Base-by-base conservation (phyloP, 2,113 vertebrate species). In the Poicephalus meyeri region DNA sequence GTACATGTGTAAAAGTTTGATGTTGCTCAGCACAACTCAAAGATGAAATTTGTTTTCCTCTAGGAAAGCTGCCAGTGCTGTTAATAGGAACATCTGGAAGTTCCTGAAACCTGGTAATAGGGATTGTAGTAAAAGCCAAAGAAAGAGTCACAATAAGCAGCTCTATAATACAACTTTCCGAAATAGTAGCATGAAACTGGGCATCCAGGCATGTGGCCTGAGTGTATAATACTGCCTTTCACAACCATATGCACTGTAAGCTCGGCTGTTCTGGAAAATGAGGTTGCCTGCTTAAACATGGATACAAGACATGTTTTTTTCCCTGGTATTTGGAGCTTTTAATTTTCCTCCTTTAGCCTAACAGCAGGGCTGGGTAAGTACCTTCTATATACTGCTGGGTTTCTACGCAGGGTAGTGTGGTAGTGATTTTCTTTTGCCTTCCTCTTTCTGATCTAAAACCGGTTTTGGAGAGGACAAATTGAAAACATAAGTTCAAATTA, bases 21-120 rank as follows among this genome's bases (percentile, higher is more conserved):
- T 72, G 66, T 66, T 94, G 88, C 80, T 39, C 86, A 58, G 50
- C 29, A 58, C 53, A 64, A 64, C 37, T 66, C 35, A 10, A 90
- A 86, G 63, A 77, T 70, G 35, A 21, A 58, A 72, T 41, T 94
- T 86, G 37, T 73, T 89, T 89, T 89, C 52, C n/a, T 66, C 50
- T 82, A 85, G 78, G 80, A 92, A 71, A 71, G 31, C 37, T 95
- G 58, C 63, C 58, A 83, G 49, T 3, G 1, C 53, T 86, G 71
- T 65, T 91, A 89, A 65, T 66, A 29, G 0, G 8, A 68, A 33
- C 70, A 88, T 86, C 63, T 88, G 74, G 78, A 96, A 77, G 37
- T 58, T 94, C 44, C 55, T 92, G 77, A 72, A 86, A 92, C 44
- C 56, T 87, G 63, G 44, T 79, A 42, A 56, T 56, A 64, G 61